Evolutionary conservation across 2,888 invertebrate genomes (phyloP).

Genomic region (Pinctada fucata): DNA sequence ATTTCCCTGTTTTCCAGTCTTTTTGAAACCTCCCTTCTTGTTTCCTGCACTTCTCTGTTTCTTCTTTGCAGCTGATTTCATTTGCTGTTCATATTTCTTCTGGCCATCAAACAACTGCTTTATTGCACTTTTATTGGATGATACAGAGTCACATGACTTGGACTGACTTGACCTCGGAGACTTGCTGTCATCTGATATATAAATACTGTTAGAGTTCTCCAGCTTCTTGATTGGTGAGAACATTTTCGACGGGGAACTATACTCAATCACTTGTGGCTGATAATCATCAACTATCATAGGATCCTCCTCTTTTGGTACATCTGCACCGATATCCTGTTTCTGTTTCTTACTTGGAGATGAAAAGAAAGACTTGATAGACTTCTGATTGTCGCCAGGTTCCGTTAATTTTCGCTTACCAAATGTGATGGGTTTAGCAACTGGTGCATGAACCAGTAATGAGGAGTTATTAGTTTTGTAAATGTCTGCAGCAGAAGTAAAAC

Average conservation of each 20-base stretch:
- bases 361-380: slow-evolving; percentile 4
- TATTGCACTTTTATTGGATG: slow-evolving; percentile 39
- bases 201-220: slow-evolving; percentile 43
- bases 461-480: slow-evolving; percentile 21
- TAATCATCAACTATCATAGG: neutral
- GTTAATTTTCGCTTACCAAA: neutral
- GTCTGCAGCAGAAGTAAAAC: slow-evolving; percentile 30
- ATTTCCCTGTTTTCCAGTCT: neutral
- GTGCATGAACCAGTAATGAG: neutral
- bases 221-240: slow-evolving; percentile 59
- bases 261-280: slow-evolving; percentile 25
- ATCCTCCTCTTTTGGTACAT: neutral
- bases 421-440: neutral
- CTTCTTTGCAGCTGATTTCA: slow-evolving; percentile 34
- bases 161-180: slow-evolving; percentile 44
- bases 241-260: slow-evolving; percentile 45
- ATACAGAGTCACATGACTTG: slow-evolving; percentile 8
- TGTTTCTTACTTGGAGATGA: neutral
- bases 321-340: neutral
- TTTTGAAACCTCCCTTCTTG: slow-evolving; percentile 11
- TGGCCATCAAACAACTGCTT: slow-evolving; percentile 58
- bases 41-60: slow-evolving; percentile 10
- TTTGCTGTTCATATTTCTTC: slow-evolving; percentile 35
- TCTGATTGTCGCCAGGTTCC: neutral
- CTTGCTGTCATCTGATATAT: slow-evolving; percentile 47